Evolutionary conservation across 2,797 vertebrate species (phyloP).

Genomic region (Lateolabrax maculatus): DNA sequence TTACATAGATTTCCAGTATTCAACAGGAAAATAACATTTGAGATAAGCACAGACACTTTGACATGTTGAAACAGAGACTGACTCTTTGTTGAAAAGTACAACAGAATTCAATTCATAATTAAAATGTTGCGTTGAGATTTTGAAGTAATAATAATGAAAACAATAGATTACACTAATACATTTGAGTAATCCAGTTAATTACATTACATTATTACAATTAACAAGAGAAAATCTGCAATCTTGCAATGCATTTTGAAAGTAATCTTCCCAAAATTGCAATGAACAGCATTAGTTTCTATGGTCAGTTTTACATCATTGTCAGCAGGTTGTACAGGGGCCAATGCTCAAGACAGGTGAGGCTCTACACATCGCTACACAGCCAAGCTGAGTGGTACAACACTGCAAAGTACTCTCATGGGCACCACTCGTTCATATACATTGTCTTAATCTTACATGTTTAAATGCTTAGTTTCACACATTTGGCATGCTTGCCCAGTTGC

Average conservation of each 20-base stretch:
- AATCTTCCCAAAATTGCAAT: conserved; percentile 25
- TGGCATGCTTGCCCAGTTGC: conserved; percentile 56
- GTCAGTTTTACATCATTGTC: conserved; percentile 24
- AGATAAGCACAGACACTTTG: conserved; percentile 13
- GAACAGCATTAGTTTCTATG: conserved; percentile 25
- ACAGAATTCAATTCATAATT: conserved; percentile 23
- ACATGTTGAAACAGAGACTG: conserved; percentile 26
- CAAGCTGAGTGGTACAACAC: conserved; percentile 46
- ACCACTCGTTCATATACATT: conserved; percentile 37
- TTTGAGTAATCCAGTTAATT: conserved; percentile 36
- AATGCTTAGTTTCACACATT: conserved; percentile 52
- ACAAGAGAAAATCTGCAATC: conserved; percentile 19
- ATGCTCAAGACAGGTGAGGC: conserved; percentile 29
- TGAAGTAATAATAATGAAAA: conserved; percentile 20
- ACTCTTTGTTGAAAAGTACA: conserved; percentile 24
- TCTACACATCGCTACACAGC: conserved; percentile 43
- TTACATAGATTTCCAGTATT: conserved; percentile 21
- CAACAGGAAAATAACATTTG: conserved; percentile 34
- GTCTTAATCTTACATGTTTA: conserved; percentile 32
- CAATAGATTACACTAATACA: conserved; percentile 30
- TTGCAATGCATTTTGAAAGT: conserved; percentile 27
- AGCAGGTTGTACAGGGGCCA: conserved; percentile 29
- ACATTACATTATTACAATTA: conserved; percentile 25
- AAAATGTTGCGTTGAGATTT: background rate
- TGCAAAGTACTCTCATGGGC: conserved; percentile 19